Evolutionary conservation across 2,797 vertebrate species (phyloP).

Genomic region (Mormyrops attenuatus): DNA sequence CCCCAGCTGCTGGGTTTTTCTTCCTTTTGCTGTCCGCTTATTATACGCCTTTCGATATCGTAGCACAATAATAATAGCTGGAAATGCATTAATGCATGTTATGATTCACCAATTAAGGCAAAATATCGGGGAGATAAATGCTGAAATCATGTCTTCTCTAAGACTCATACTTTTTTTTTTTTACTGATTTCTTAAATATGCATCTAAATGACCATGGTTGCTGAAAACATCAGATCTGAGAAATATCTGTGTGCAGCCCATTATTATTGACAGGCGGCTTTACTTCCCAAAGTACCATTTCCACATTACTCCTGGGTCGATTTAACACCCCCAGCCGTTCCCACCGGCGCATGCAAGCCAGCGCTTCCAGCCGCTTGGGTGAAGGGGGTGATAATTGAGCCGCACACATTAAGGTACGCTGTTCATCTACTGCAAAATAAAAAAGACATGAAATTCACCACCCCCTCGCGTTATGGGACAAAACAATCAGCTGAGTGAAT

Average conservation of each 20-base stretch:
- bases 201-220: not conserved
- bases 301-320: not conserved
- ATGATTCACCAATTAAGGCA: conserved; percentile 4
- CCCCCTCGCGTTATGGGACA: not conserved
- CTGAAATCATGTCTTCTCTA: not conserved
- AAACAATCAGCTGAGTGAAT: not conserved
- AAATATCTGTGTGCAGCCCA: not conserved
- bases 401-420: not conserved
- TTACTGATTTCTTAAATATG: not conserved
- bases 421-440: not conserved
- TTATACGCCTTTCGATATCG: not conserved
- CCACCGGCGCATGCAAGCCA: not conserved
- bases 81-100: conserved; percentile 6
- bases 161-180: not conserved
- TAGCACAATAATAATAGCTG: not conserved
- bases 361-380: not conserved
- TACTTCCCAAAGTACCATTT: not conserved
- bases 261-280: not conserved
- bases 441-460: not conserved
- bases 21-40: not conserved
- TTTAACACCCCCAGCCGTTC: not conserved
- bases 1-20: not conserved
- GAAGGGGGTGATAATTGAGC: not conserved
- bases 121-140: not conserved
- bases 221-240: not conserved